Evolutionary conservation across 2,888 invertebrate species (phyloP).

Genomic region (Phasia obesa): DNA sequence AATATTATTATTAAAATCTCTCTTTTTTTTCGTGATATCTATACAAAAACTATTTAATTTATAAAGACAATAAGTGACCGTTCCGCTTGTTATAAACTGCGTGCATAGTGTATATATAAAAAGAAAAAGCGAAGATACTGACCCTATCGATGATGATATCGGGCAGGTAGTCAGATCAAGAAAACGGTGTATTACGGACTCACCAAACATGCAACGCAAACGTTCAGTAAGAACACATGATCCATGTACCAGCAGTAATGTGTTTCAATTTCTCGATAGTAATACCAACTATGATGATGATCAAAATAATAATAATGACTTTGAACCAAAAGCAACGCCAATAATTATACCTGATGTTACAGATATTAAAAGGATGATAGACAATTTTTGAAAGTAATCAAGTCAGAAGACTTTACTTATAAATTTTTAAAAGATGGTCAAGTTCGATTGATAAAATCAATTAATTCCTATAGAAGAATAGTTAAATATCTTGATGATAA

Average conservation of each 20-base stretch:
- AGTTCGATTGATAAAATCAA: slow-evolving; percentile 11
- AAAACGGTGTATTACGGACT: slow-evolving; percentile 14
- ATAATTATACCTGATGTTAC: slow-evolving; percentile 19
- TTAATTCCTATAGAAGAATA: slow-evolving; percentile 17
- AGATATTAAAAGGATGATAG: slow-evolving; percentile 19
- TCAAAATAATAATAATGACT: background rate
- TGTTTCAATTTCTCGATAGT: slow-evolving; percentile 7
- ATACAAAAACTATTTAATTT: no score
- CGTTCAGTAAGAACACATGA: slow-evolving; percentile 8
- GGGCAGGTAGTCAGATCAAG: background rate
- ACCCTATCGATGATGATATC: no score
- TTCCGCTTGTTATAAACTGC: no score
- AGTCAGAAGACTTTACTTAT: slow-evolving; percentile 1
- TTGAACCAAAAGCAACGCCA: slow-evolving; percentile 21
- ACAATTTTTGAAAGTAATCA: slow-evolving; percentile 24
- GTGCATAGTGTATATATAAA: no score
- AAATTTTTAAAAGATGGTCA: slow-evolving; percentile 18
- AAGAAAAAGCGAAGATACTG: no score
- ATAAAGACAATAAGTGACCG: no score
- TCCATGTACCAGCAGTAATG: slow-evolving; percentile 21
- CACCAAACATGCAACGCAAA: slow-evolving; percentile 23
- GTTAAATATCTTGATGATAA: slow-evolving; percentile 27
- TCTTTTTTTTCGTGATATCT: no score
- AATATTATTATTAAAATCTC: no score
- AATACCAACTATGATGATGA: background rate